Conservation (phyloP, 2,797 vertebrate genomes). For the Catamblyrhynchus diadema region DNA sequence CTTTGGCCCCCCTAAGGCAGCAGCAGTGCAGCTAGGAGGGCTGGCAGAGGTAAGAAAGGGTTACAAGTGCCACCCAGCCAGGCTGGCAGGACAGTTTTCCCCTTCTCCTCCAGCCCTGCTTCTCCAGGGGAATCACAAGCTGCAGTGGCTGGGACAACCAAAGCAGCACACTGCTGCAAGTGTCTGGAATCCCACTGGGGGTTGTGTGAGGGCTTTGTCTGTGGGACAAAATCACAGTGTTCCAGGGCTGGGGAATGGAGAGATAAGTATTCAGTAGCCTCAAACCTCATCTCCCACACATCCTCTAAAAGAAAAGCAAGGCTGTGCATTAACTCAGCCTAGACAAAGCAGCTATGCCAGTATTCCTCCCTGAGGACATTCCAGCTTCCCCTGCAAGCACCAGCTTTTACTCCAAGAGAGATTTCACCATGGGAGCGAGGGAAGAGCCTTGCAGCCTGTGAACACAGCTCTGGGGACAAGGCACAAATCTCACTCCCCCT, state of each 20-base stretch:
- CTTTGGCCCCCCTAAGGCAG: neutral
- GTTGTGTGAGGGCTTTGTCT: conserved; percentile 51
- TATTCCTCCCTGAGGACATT: neutral
- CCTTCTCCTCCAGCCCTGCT: neutral
- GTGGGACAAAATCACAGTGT: conserved; percentile 39
- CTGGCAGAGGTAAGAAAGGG: neutral
- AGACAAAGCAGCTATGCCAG: conserved; percentile 10
- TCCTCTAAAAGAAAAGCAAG: conserved; percentile 30
- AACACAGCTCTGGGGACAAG: neutral
- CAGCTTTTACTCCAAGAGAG: neutral
- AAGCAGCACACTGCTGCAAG: conserved; percentile 1
- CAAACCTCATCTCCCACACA: conserved; percentile 58
- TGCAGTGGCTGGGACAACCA: neutral
- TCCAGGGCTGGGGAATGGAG: conserved; percentile 12
- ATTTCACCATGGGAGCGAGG: neutral
- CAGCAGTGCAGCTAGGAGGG: neutral
- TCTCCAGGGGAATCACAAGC: neutral
- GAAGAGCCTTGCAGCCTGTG: neutral
- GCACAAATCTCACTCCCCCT: neutral
- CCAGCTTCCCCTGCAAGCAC: conserved; percentile 14
- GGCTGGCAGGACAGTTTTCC: neutral
- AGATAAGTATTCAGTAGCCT: conserved; percentile 50
- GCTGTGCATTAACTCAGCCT: conserved; percentile 19
- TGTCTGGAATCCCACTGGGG: conserved; percentile 35
- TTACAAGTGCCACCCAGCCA: neutral